phyloP scores from a whole-genome alignment of 2,888 invertebrate species.

The Proisotoma minuta region DNA sequence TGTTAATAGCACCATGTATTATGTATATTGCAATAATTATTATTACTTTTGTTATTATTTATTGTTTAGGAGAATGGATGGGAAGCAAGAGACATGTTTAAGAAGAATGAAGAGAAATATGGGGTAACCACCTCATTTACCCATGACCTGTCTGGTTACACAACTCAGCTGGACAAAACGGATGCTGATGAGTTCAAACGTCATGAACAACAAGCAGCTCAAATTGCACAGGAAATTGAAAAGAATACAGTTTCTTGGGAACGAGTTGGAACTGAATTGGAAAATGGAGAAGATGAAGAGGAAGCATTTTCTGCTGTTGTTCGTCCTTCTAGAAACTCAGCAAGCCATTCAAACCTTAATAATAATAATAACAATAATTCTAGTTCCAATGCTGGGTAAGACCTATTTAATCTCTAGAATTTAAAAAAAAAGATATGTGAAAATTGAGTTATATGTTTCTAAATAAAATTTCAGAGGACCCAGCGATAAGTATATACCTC shows the following conservation, averaged over 20 bases:
- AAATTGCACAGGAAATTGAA: slow-evolving; percentile 90
- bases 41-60: background rate
- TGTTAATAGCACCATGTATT: background rate
- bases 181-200: slow-evolving; percentile 74
- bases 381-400: slow-evolving; percentile 18
- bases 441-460: background rate
- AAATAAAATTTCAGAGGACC: slow-evolving; percentile 16
- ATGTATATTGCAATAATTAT: slow-evolving; percentile 12
- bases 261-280: slow-evolving; percentile 74
- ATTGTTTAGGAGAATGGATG: slow-evolving; percentile 80
- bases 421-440: background rate
- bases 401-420: background rate
- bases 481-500: slow-evolving; percentile 45
- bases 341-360: slow-evolving; percentile 36
- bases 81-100: slow-evolving; percentile 96
- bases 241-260: slow-evolving; percentile 74
- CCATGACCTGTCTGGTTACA: slow-evolving; percentile 85
- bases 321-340: slow-evolving; percentile 54
- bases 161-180: slow-evolving; percentile 75
- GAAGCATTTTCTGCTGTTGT: slow-evolving; percentile 78
- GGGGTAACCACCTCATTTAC: slow-evolving; percentile 91
- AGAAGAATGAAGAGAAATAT: slow-evolving; percentile 83
- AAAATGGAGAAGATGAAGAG: slow-evolving; percentile 86
- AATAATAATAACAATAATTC: slow-evolving; percentile 40
- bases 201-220: slow-evolving; percentile 78